These are phyloP conservation scores for Motacilla tschutschensis DNA, from an alignment of 2,113 vertebrate species.

Conservation along the genomic window DNA sequence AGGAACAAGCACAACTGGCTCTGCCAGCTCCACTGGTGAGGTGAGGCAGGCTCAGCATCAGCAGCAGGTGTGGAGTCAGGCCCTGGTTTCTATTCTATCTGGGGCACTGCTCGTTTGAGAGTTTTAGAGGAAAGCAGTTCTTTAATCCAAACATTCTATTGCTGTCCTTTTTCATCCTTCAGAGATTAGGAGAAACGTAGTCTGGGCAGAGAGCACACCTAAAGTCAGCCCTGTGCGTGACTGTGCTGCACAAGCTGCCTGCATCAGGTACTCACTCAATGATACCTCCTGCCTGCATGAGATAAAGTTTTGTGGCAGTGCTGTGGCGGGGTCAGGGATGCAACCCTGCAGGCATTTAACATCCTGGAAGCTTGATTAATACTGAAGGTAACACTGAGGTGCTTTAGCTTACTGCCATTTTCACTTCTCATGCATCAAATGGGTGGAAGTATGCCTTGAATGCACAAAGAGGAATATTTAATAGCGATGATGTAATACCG, in stretches of 20 bases:
- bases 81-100: neutral
- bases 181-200: neutral
- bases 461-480: constrained; percentile 36
- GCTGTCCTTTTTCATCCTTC: neutral
- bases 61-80: neutral
- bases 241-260: neutral
- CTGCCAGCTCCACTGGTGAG: rapidly evolving
- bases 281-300: neutral
- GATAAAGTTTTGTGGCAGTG: neutral
- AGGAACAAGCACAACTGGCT: rapidly evolving
- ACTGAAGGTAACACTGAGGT: constrained; percentile 4
- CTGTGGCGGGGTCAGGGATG: neutral
- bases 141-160: neutral
- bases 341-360: constrained; percentile 16
- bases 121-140: neutral
- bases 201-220: neutral
- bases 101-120: neutral
- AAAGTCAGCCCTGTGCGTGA: neutral
- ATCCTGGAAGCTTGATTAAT: constrained; percentile 1
- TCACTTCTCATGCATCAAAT: neutral
- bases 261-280: rapidly evolving
- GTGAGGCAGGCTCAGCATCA: neutral
- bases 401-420: neutral
- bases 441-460: neutral
- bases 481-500: neutral